Conservation (phyloP, 2,888 invertebrate genomes). For the Omphaloscelis lunosa region DNA sequence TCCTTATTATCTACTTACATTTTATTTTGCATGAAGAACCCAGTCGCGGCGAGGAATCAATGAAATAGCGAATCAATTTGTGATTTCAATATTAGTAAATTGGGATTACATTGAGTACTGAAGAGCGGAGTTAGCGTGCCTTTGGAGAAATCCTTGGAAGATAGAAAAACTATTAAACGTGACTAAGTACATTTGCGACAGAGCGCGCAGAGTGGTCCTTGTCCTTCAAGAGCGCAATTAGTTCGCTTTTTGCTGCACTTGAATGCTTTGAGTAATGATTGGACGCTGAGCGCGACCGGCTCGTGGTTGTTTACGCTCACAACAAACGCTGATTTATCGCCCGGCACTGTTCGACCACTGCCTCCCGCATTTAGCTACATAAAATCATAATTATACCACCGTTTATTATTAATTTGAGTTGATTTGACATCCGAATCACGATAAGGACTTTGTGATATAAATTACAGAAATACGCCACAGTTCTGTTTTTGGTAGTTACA, state of each 20-base stretch:
- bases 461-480: slow-evolving; percentile 43
- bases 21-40: slow-evolving; percentile 67
- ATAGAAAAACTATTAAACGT: slow-evolving; percentile 88
- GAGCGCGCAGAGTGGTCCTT: slow-evolving; percentile 84
- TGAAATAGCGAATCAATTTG: slow-evolving; percentile 50
- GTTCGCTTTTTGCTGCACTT: slow-evolving; percentile 88
- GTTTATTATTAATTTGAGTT: slow-evolving; percentile 70
- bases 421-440: slow-evolving; percentile 67
- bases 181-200: slow-evolving; percentile 88
- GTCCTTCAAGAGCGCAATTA: slow-evolving; percentile 89
- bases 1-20: slow-evolving; percentile 71
- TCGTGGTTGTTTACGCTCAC: slow-evolving; percentile 85
- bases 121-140: slow-evolving; percentile 38
- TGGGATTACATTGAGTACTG: slow-evolving; percentile 42
- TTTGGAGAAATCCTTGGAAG: slow-evolving; percentile 72
- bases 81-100: slow-evolving; percentile 50
- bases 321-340: slow-evolving; percentile 87
- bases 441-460: slow-evolving; percentile 57
- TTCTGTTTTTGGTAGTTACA: slow-evolving; percentile 42
- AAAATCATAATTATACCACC: slow-evolving; percentile 73
- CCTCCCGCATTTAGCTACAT: slow-evolving; percentile 74
- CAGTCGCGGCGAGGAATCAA: slow-evolving; percentile 49
- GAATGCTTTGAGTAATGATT: slow-evolving; percentile 89
- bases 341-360: slow-evolving; percentile 67
- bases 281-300: slow-evolving; percentile 77